These are phyloP conservation scores for Onychomys torridus DNA, from an alignment of 2,797 vertebrate species.

Conservation along the genomic window DNA sequence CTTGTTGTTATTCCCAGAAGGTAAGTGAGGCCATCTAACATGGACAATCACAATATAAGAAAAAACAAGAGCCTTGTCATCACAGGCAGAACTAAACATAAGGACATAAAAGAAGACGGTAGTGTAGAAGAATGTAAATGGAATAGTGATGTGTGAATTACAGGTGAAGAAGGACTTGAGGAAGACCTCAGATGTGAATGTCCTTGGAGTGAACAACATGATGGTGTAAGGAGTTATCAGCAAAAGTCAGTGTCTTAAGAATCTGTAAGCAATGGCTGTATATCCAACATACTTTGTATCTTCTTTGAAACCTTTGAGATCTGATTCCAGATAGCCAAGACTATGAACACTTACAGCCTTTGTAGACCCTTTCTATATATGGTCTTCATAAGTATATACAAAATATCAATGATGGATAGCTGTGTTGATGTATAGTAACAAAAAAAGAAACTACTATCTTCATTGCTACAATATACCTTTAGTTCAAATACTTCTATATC, in stretches of 20 bases:
- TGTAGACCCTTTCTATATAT: neutral
- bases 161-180: neutral
- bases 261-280: too few relatives aligned
- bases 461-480: too few relatives aligned
- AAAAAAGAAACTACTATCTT: too few relatives aligned
- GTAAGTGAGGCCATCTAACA: neutral
- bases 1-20: too few relatives aligned
- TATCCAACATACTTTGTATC: neutral
- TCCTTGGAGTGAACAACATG: conserved; percentile 58
- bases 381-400: neutral
- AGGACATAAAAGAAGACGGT: neutral
- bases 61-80: neutral
- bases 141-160: neutral
- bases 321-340: too few relatives aligned
- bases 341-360: neutral
- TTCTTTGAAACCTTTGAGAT: neutral
- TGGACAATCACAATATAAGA: neutral
- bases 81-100: neutral
- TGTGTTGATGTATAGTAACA: neutral
- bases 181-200: neutral
- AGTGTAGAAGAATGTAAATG: neutral
- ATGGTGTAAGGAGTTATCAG: conserved; percentile 5
- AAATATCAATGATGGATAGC: neutral
- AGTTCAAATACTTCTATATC: neutral
- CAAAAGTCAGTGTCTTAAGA: neutral